A percentile compares a stretch with the other conserved stretches of the same genome.
These are phyloP conservation scores for Heliconius hermathena DNA, from an alignment of 1,140 invertebrate species.

Conservation along the genomic window DNA sequence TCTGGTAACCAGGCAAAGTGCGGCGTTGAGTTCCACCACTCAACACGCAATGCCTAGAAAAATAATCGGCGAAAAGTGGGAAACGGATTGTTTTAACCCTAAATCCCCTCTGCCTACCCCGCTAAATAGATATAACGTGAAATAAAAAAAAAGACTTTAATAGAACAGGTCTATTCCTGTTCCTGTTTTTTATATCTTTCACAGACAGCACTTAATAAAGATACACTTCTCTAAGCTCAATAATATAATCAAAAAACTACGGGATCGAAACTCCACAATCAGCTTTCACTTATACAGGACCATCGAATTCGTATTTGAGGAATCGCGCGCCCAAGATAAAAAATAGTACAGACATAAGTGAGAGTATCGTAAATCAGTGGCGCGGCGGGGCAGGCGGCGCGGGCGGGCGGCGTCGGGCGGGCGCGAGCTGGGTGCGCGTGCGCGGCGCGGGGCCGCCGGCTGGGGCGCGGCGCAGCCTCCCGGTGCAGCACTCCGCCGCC, in stretches of 20 bases:
- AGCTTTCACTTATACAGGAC: slow-evolving; percentile 9
- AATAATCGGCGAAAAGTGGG: too few species aligned
- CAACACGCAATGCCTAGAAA: too few species aligned
- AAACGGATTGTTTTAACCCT: background rate
- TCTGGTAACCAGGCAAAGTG: too few species aligned
- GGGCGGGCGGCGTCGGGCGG: slow-evolving; percentile 42
- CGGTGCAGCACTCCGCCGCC: slow-evolving; percentile 72
- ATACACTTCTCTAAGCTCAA: background rate
- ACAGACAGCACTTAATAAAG: background rate
- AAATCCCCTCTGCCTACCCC: too few species aligned
- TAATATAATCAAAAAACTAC: background rate
- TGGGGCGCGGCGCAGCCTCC: slow-evolving; percentile 69
- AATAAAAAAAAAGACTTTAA: background rate
- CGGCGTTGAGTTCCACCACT: too few species aligned
- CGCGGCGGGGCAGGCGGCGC: slow-evolving; percentile 30
- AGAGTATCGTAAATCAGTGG: slow-evolving; percentile 71
- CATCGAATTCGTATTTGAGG: slow-evolving; percentile 9
- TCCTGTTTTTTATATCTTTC: background rate
- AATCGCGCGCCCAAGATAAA: slow-evolving; percentile 42
- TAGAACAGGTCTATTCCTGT: too few species aligned
- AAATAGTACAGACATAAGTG: slow-evolving; percentile 45
- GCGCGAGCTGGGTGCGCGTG: slow-evolving; percentile 48
- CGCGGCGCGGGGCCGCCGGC: slow-evolving; percentile 42
- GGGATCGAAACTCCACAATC: background rate
- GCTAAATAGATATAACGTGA: too few species aligned